Evolutionary conservation across 2,888 invertebrate species (phyloP).

Genomic region (Sericinus montela): DNA sequence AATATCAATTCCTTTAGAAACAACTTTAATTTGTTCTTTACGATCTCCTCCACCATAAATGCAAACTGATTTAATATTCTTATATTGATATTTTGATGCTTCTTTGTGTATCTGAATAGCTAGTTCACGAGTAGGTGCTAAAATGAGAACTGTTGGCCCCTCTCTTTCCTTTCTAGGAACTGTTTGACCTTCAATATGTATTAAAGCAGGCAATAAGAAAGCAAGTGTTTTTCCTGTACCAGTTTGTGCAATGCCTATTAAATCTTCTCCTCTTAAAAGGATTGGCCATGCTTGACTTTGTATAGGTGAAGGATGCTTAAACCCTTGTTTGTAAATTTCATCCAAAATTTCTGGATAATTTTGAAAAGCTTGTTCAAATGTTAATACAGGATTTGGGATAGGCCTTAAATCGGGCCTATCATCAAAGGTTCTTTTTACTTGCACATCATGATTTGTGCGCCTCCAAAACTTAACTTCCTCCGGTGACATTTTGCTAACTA

Average conservation of each 20-base stretch:
- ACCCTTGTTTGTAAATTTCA: constrained; percentile 90
- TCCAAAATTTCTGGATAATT: constrained; percentile 90
- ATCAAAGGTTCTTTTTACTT: constrained; percentile 83
- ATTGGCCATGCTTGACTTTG: constrained; percentile 98
- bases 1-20: constrained; percentile 92
- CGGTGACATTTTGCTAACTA: constrained; percentile 81
- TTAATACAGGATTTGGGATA: constrained; percentile 87
- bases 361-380: constrained; percentile 90
- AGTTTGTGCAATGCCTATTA: constrained; percentile 98
- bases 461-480: constrained; percentile 83
- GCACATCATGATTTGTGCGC: constrained; percentile 84
- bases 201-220: constrained; percentile 93
- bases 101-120: constrained; percentile 96
- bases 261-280: constrained; percentile 91
- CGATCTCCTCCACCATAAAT: constrained; percentile 95
- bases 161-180: constrained; percentile 84
- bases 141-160: constrained; percentile 92
- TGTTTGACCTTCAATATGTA: constrained; percentile 93
- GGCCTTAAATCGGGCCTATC: constrained; percentile 59
- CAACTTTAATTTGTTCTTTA: constrained; percentile 85
- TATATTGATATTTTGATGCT: constrained; percentile 92
- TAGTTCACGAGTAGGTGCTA: constrained; percentile 96
- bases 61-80: constrained; percentile 92
- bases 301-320: constrained; percentile 92
- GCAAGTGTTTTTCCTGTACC: constrained; percentile 97